Evolutionary conservation across 2,888 invertebrate species (phyloP).

Genomic region (Xestia c-nigrum): DNA sequence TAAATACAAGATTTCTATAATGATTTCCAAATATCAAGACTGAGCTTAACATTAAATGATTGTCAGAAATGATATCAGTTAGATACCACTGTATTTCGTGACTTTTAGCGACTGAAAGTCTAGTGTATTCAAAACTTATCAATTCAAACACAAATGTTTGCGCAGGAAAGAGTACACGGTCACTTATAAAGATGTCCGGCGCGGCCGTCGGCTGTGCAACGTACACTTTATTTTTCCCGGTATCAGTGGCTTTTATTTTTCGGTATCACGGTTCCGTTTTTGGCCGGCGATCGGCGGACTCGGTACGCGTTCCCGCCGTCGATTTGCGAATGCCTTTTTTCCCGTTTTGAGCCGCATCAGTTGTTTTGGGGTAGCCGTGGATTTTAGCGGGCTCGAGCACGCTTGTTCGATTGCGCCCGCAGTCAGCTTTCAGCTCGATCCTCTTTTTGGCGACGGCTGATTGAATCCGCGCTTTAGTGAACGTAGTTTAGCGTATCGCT

Average conservation of each 20-base stretch:
- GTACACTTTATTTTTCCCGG: slow-evolving; percentile 86
- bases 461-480: slow-evolving; percentile 89
- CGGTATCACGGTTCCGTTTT: slow-evolving; percentile 90
- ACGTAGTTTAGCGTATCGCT: slow-evolving; percentile 86
- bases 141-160: slow-evolving; percentile 52
- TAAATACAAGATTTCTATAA: neutral
- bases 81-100: neutral
- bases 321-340: slow-evolving; percentile 88
- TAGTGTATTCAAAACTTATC: slow-evolving; percentile 24
- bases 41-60: neutral
- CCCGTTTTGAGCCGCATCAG: slow-evolving; percentile 84
- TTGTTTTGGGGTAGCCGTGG: slow-evolving; percentile 89
- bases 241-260: slow-evolving; percentile 89
- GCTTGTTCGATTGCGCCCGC: slow-evolving; percentile 88
- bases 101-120: neutral
- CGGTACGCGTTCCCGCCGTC: slow-evolving; percentile 85
- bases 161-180: slow-evolving; percentile 67
- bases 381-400: slow-evolving; percentile 84
- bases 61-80: neutral
- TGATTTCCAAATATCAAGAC: neutral
- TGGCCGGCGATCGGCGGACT: slow-evolving; percentile 87
- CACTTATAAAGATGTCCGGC: slow-evolving; percentile 84
- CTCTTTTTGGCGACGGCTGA: slow-evolving; percentile 84
- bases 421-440: slow-evolving; percentile 79
- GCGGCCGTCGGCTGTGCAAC: slow-evolving; percentile 73